Conservation (phyloP, 2,888 invertebrate species). For the Tuta absoluta region DNA sequence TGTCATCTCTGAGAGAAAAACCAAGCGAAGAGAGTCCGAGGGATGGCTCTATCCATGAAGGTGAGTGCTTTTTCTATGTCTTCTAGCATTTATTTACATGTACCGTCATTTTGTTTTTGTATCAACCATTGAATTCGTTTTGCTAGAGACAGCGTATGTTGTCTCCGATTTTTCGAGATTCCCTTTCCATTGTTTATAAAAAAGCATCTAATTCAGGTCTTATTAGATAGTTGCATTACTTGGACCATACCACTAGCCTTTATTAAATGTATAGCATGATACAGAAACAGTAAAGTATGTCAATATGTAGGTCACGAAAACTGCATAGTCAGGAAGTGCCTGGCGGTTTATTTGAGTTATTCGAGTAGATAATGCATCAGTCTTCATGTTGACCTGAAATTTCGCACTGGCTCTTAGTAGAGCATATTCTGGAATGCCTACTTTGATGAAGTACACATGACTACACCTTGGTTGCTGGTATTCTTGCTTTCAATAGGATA, state of each 20-base stretch:
- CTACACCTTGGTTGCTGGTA: neutral
- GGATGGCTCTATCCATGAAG: constrained; percentile 70
- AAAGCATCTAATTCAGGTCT: constrained; percentile 18
- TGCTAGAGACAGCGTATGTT: neutral
- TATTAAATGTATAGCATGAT: constrained; percentile 3
- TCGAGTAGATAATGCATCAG: constrained; percentile 22
- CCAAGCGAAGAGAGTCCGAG: constrained; percentile 69
- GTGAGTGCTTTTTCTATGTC: constrained; percentile 48
- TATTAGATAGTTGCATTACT: neutral
- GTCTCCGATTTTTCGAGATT: constrained; percentile 18
- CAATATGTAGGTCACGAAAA: constrained; percentile 33
- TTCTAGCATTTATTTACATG: neutral
- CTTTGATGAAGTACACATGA: neutral
- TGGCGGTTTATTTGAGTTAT: constrained; percentile 28
- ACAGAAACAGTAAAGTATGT: neutral
- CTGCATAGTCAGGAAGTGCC: constrained; percentile 33
- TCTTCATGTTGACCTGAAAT: neutral
- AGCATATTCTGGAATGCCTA: neutral
- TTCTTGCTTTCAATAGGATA: neutral
- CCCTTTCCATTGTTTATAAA: neutral
- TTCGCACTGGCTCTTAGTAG: neutral
- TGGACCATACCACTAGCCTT: neutral
- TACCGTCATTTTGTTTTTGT: constrained; percentile 5
- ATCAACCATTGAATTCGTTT: neutral
- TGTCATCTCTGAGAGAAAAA: constrained; percentile 78